Conservation (phyloP, 1,140 invertebrate species). For the Mactra quadrangularis region DNA sequence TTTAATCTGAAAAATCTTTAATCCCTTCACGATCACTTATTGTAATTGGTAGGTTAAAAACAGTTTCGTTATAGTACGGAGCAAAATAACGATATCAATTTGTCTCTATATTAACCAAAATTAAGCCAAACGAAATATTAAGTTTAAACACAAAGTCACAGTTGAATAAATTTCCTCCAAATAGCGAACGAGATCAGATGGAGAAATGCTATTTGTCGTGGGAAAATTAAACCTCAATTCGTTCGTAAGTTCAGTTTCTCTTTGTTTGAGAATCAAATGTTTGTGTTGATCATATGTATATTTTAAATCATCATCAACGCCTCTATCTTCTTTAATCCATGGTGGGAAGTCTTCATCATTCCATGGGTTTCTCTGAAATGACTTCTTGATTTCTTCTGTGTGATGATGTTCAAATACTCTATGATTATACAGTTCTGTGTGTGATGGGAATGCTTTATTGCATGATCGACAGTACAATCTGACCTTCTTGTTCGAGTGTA, state of each 20-base stretch:
- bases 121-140: constrained; percentile 6
- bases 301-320: neutral
- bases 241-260: neutral
- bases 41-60: too few species aligned
- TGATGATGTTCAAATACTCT: neutral
- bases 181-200: neutral
- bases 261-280: constrained; percentile 18
- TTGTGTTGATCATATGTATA: constrained; percentile 1
- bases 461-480: neutral
- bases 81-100: neutral
- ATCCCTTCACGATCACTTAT: neutral
- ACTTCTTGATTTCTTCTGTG: neutral
- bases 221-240: neutral
- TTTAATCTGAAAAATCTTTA: neutral
- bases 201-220: neutral
- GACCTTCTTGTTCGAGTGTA: neutral
- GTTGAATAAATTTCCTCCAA: neutral
- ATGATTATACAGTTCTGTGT: constrained; percentile 6
- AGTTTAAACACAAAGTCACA: neutral
- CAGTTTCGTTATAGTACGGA: neutral
- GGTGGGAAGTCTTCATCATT: neutral
- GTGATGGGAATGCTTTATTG: neutral
- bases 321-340: constrained; percentile 15
- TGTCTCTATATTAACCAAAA: neutral
- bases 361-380: constrained; percentile 4